Percentiles rank a stretch among this genome's conserved stretches.
Conservation (phyloP, 2,797 vertebrate species). For the Enteromius afrohamiltoni region DNA sequence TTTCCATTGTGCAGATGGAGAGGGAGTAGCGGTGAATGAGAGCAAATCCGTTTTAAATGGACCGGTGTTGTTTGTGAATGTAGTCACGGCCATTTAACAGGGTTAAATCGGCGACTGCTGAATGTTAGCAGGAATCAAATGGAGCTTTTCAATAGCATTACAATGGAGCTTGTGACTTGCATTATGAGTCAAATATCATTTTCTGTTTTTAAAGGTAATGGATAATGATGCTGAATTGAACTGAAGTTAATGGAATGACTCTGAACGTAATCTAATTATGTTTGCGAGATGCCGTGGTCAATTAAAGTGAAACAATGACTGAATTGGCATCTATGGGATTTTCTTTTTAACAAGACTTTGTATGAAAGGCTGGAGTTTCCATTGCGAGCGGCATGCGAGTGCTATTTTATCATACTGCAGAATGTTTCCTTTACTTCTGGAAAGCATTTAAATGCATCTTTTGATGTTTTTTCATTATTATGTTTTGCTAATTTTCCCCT, state of each 20-base stretch:
- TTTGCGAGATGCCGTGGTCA: conserved; percentile 10
- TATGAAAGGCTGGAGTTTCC: background rate
- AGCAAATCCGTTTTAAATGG: conserved; percentile 21
- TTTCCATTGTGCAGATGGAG: conserved; percentile 1
- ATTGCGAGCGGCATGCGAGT: background rate
- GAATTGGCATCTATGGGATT: conserved; percentile 23
- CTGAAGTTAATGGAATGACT: conserved; percentile 30
- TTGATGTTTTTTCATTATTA: conserved; percentile 21
- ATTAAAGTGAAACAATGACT: conserved; percentile 31
- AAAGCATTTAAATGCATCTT: background rate
- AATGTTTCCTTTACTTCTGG: background rate
- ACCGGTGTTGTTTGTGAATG: conserved; percentile 29
- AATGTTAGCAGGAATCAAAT: conserved; percentile 40
- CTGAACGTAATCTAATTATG: conserved; percentile 32
- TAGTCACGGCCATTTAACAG: background rate
- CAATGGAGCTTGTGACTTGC: conserved; percentile 24
- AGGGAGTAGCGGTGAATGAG: background rate
- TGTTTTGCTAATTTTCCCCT: background rate
- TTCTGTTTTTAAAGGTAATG: conserved; percentile 34
- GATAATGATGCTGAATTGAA: conserved; percentile 23
- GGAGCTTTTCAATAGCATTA: conserved; percentile 13
- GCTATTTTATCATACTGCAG: background rate
- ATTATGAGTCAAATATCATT: conserved; percentile 40
- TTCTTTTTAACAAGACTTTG: background rate
- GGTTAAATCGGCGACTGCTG: conserved; percentile 23